These are phyloP conservation scores for Falco columbarius DNA, from an alignment of 2,797 vertebrate species.

Conservation along the genomic window DNA sequence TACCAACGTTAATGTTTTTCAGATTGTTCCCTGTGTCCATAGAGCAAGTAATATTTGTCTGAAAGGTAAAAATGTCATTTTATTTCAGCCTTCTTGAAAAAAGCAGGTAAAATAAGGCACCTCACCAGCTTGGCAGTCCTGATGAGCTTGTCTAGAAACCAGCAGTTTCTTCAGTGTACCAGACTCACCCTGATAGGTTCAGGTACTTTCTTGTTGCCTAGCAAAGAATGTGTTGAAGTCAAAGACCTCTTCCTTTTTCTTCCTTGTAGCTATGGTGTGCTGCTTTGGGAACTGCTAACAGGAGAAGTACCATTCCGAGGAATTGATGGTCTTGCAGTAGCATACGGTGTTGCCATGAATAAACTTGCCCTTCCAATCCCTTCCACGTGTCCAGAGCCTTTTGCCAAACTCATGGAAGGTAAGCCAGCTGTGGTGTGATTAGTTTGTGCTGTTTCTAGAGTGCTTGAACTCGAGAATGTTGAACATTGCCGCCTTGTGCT, in stretches of 20 bases:
- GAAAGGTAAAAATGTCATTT: not conserved
- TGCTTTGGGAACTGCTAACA: conserved; percentile 95
- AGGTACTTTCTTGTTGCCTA: not conserved
- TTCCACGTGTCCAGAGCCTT: conserved; percentile 93
- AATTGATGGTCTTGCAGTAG: conserved; percentile 93
- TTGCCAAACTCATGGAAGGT: conserved; percentile 97
- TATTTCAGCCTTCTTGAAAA: not conserved
- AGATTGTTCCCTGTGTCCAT: not conserved
- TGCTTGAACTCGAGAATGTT: not conserved
- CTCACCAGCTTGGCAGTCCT: not conserved
- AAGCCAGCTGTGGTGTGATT: conserved; percentile 45
- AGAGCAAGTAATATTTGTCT: not conserved
- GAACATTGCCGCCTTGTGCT: not conserved
- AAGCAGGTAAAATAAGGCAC: not conserved
- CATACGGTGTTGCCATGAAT: conserved; percentile 97
- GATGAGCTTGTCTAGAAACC: not conserved
- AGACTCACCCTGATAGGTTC: not conserved
- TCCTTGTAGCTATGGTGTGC: conserved; percentile 88
- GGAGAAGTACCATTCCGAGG: conserved; percentile 96
- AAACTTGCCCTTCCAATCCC: conserved; percentile 96
- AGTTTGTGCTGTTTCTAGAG: not conserved
- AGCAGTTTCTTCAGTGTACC: not conserved
- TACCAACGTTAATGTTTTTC: not conserved
- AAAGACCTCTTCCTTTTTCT: not conserved
- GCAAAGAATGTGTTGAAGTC: not conserved